A percentile compares a stretch with the other conserved stretches of the same genome.
Conservation (phyloP, 2,888 invertebrate species). For the Callimorpha dominula region DNA sequence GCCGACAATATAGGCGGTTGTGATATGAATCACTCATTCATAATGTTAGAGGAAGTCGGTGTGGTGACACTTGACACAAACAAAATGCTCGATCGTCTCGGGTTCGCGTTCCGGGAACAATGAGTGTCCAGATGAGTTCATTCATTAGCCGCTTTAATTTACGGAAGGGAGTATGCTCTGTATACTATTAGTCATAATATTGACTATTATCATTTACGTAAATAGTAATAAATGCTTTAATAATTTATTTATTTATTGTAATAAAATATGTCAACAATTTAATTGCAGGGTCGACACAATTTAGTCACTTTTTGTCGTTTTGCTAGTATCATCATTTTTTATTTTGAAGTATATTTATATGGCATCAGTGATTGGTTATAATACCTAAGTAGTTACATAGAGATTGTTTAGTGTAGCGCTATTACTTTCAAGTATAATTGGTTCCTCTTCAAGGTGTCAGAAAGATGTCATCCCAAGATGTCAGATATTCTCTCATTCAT, state of each 20-base stretch:
- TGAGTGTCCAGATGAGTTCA: conserved; percentile 69
- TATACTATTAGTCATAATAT: conserved; percentile 55
- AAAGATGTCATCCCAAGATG: neutral
- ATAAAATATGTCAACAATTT: neutral
- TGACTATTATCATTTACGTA: neutral
- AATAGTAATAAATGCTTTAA: neutral
- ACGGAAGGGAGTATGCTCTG: conserved; percentile 51
- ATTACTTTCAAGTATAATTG: no score
- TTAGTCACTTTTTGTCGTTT: neutral
- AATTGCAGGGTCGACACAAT: neutral
- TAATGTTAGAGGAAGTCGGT: conserved; percentile 59
- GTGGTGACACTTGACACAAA: conserved; percentile 57
- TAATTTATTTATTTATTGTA: neutral
- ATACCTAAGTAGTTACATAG: no score
- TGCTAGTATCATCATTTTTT: neutral
- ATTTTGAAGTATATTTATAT: no score
- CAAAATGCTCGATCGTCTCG: conserved; percentile 48
- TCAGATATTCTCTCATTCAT: no score
- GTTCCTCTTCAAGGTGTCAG: neutral
- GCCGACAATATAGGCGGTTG: conserved; percentile 27
- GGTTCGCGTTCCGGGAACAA: conserved; percentile 70
- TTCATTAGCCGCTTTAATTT: conserved; percentile 49
- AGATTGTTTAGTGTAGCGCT: no score
- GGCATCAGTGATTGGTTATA: no score
- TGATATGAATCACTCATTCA: conserved; percentile 62